These are phyloP conservation scores for Temnopleurus reevesii DNA, from an alignment of 53 echinoderm and acorn worm genomes.

Conservation along the genomic window DNA sequence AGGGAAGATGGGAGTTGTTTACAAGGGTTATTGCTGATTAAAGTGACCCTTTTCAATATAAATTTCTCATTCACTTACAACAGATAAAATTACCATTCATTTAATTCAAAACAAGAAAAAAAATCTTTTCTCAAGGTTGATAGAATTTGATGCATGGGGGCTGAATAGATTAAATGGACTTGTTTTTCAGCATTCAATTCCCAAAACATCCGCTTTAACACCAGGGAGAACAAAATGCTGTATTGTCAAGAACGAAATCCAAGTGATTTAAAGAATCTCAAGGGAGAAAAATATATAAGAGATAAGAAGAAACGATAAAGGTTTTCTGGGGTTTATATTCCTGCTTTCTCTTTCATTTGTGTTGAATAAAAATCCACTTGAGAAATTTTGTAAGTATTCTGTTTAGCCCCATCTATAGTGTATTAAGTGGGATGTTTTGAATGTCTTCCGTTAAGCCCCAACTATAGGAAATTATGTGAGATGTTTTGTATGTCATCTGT, in stretches of 20 bases:
- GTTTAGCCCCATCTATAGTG: constrained; percentile 36
- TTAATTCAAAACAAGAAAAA: not conserved
- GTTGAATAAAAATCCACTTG: constrained; percentile 28
- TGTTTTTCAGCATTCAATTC: constrained; percentile 32
- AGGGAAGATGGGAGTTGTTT: constrained; percentile 14
- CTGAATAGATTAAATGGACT: not conserved
- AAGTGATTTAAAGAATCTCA: constrained; percentile 5
- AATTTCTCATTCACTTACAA: not conserved
- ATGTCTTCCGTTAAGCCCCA: constrained; percentile 38
- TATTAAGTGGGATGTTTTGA: constrained; percentile 16
- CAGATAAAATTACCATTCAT: not conserved
- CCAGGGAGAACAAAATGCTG: constrained; percentile 49
- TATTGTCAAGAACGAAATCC: constrained; percentile 10
- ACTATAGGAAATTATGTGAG: too few species aligned
- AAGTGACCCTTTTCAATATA: constrained; percentile 9
- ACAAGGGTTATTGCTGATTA: constrained; percentile 22
- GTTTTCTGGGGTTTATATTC: not conserved
- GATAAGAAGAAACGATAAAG: not conserved
- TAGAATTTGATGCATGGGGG: not conserved
- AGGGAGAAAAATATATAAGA: not conserved
- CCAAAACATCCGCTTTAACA: constrained; percentile 34
- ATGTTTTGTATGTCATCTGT: constrained; percentile 38
- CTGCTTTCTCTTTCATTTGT: not conserved
- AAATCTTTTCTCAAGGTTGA: not conserved
- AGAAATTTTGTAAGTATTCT: constrained; percentile 23